A percentile compares a stretch with the other conserved stretches of the same genome.
Conservation (phyloP, 2,113 vertebrate species). For the Megaleporinus macrocephalus region DNA sequence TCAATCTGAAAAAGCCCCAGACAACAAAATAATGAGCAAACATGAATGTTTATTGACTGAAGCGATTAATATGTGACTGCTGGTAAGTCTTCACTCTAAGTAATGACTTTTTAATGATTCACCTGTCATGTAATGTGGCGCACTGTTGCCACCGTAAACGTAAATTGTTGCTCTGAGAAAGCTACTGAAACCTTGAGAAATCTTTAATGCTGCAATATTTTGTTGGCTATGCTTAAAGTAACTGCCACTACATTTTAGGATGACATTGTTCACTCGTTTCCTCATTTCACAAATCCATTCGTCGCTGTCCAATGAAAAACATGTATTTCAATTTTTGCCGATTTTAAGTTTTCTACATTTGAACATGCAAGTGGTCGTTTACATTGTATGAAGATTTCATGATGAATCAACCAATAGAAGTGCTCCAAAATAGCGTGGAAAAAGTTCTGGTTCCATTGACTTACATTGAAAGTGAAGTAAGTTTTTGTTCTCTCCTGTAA, state of each 20-base stretch:
- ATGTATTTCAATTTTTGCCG: too few species aligned
- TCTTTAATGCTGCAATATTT: neutral
- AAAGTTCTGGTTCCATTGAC: too few species aligned
- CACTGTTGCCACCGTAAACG: neutral
- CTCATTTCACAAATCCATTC: too few species aligned
- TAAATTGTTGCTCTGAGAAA: neutral
- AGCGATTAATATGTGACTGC: neutral
- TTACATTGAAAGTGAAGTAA: too few species aligned
- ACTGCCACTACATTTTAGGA: neutral
- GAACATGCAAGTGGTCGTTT: too few species aligned
- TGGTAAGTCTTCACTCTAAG: constrained; percentile 2
- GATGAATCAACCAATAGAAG: too few species aligned
- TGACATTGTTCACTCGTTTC: neutral
- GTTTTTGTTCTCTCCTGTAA: too few species aligned
- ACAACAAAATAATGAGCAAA: constrained; percentile 13
- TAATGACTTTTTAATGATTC: neutral
- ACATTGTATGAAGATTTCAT: too few species aligned
- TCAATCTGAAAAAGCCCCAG: constrained; percentile 5
- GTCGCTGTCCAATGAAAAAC: too few species aligned
- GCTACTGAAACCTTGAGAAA: neutral
- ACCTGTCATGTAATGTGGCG: constrained; percentile 1
- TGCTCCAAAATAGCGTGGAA: too few species aligned
- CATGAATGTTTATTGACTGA: constrained; percentile 16
- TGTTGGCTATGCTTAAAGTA: neutral
- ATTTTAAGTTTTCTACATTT: too few species aligned